Conservation (phyloP, 2,113 vertebrate genomes). For the Sitta europaea region DNA sequence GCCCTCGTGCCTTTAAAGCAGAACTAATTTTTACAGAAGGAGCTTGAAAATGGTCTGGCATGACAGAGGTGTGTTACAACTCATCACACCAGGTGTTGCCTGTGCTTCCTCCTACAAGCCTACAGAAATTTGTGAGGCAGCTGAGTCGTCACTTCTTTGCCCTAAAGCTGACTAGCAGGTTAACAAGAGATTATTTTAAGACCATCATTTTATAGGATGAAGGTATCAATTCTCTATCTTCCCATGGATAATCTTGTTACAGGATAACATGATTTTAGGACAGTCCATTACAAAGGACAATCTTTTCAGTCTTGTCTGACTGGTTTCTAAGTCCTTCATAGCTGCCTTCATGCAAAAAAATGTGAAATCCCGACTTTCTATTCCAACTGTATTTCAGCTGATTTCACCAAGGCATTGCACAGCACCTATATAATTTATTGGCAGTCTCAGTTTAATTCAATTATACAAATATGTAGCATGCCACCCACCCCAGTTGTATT, state of each 20-base stretch:
- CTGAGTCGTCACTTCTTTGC: neutral
- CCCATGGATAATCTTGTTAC: neutral
- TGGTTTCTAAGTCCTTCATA: neutral
- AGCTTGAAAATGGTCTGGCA: neutral
- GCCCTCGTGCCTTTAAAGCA: neutral
- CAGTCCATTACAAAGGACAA: neutral
- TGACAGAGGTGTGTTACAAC: neutral
- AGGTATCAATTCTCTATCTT: neutral
- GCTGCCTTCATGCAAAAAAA: neutral
- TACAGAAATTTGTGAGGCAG: neutral
- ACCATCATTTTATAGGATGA: neutral
- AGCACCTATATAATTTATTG: neutral
- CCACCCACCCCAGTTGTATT: neutral
- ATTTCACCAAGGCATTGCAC: neutral
- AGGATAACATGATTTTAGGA: conserved; percentile 25
- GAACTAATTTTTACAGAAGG: neutral
- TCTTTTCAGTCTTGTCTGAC: neutral
- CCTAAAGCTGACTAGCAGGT: neutral
- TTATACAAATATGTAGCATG: neutral
- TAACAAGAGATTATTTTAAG: conserved; percentile 3
- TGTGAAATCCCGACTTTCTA: neutral
- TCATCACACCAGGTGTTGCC: neutral
- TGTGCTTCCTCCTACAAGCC: neutral
- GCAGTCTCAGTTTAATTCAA: neutral
- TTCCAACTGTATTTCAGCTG: neutral